A percentile compares a stretch with the other conserved stretches of the same genome.
phyloP scores from a whole-genome alignment of 1,140 invertebrate genomes.

The Helicoverpa armigera region DNA sequence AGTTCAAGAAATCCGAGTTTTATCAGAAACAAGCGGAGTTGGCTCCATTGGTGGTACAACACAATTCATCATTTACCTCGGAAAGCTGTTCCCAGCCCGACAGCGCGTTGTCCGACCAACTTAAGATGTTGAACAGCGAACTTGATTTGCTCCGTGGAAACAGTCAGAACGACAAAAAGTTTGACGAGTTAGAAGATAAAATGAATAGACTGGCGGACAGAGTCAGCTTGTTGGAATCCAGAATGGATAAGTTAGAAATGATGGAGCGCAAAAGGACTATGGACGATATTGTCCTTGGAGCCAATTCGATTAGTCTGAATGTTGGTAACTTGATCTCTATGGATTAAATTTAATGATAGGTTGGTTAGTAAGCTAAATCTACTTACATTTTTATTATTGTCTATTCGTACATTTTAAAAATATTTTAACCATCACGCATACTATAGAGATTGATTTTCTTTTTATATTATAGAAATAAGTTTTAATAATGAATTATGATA shows the following conservation, averaged over 20 bases:
- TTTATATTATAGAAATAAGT: too few relatives aligned
- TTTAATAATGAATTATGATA: too few relatives aligned
- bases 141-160: not conserved
- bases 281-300: not conserved
- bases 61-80: not conserved
- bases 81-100: not conserved
- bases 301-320: not conserved
- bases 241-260: constrained; percentile 16
- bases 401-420: too few relatives aligned
- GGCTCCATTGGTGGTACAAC: not conserved
- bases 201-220: constrained; percentile 2
- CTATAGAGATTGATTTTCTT: too few relatives aligned
- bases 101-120: not conserved
- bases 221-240: constrained; percentile 11
- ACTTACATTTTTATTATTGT: too few relatives aligned
- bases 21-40: constrained; percentile 56
- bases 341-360: not conserved
- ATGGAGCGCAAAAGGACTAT: not conserved
- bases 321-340: constrained; percentile 3
- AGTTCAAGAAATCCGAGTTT: constrained; percentile 69
- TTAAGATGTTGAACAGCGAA: constrained; percentile 10
- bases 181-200: constrained; percentile 31
- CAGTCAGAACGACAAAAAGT: not conserved
- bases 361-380: too few relatives aligned
- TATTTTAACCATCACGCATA: too few relatives aligned